Evolutionary conservation across 2,888 invertebrate species (phyloP).

Genomic region (Meandrusa payeni): DNA sequence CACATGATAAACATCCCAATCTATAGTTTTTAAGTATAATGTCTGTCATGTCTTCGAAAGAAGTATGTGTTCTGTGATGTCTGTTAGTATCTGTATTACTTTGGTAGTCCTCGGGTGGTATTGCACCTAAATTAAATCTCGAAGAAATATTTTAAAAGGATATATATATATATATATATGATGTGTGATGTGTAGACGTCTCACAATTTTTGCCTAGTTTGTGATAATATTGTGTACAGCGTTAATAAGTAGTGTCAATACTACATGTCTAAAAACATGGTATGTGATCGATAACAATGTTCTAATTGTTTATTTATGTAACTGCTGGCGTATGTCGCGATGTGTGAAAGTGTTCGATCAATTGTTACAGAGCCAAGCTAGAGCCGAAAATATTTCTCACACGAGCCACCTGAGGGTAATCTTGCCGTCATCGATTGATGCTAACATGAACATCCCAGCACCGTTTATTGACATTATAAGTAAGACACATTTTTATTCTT

Average conservation of each 20-base stretch:
- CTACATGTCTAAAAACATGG: slow-evolving; percentile 43
- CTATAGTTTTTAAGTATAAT: no score
- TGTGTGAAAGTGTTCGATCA: slow-evolving; percentile 49
- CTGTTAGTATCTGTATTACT: not conserved
- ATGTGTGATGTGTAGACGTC: slow-evolving; percentile 15
- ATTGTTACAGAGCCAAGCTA: slow-evolving; percentile 60
- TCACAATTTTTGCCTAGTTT: slow-evolving; percentile 1
- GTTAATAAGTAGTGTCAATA: slow-evolving; percentile 40
- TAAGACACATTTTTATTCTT: slow-evolving; percentile 38
- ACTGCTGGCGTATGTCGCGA: slow-evolving; percentile 45
- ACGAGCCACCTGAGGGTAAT: slow-evolving; percentile 65
- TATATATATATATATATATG: no score
- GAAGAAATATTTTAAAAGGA: slow-evolving; percentile 10
- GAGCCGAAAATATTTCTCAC: slow-evolving; percentile 54
- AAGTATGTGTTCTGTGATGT: no score
- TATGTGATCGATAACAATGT: slow-evolving; percentile 35
- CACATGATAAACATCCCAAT: no score
- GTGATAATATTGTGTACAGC: slow-evolving; percentile 14
- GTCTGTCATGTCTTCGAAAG: no score
- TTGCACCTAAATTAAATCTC: not conserved
- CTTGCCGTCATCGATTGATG: slow-evolving; percentile 54
- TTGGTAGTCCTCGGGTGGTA: slow-evolving; percentile 9
- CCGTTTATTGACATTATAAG: slow-evolving; percentile 59
- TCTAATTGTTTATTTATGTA: slow-evolving; percentile 67
- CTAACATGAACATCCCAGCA: slow-evolving; percentile 56